Evolutionary conservation across 2,888 invertebrate species (phyloP).

Genomic region (Lissocephala sabroskyi): DNA sequence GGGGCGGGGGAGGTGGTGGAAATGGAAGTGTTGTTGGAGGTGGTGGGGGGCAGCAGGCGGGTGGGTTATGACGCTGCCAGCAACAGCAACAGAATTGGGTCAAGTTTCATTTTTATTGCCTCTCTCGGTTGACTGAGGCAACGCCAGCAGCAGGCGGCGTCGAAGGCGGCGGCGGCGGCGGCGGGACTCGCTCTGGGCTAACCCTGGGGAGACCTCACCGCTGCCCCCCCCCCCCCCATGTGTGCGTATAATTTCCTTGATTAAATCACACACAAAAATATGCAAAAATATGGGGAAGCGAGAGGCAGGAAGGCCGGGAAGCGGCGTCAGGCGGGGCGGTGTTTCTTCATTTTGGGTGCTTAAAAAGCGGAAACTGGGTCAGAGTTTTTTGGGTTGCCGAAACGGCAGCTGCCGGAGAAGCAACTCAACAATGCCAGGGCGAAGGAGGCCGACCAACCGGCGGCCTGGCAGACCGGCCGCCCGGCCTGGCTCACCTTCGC

Average conservation of each 20-base stretch:
- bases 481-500: too few relatives aligned
- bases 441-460: background rate
- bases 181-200: conserved; percentile 28
- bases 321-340: background rate
- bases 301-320: background rate
- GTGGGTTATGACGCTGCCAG: too few relatives aligned
- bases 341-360: conserved; percentile 33
- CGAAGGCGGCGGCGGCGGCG: too few relatives aligned
- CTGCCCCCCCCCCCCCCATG: conserved; percentile 1
- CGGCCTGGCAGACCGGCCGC: too few relatives aligned
- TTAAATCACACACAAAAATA: conserved; percentile 59
- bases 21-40: too few relatives aligned
- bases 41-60: too few relatives aligned
- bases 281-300: conserved; percentile 2
- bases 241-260: conserved; percentile 54
- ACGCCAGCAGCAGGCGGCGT: too few relatives aligned
- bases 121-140: too few relatives aligned
- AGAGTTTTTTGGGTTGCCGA: conserved; percentile 38
- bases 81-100: conserved; percentile 46
- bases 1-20: too few relatives aligned
- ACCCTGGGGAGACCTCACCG: background rate
- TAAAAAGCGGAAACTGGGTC: conserved; percentile 61
- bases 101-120: conserved; percentile 60
- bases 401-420: conserved; percentile 1
- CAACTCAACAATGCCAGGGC: background rate